Conservation (phyloP, 2,888 invertebrate genomes). For the Chelonus formosanus region DNA sequence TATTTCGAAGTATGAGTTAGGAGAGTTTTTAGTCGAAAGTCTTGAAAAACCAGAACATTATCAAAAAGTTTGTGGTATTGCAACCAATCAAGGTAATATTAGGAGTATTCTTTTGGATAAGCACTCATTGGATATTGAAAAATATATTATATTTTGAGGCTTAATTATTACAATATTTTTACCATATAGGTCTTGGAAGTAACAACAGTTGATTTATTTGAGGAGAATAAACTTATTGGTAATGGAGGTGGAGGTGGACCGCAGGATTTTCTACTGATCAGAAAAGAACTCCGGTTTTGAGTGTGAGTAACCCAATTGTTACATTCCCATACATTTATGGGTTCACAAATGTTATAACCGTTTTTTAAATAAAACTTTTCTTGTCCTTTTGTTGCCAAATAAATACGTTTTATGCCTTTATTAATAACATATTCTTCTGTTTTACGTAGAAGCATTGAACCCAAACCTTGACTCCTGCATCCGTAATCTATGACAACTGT, state of each 20-base stretch:
- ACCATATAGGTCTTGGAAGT: slow-evolving; percentile 62
- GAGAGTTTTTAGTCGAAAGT: slow-evolving; percentile 77
- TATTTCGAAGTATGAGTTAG: slow-evolving; percentile 81
- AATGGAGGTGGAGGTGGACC: slow-evolving; percentile 61
- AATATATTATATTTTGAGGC: not conserved
- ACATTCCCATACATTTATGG: slow-evolving; percentile 66
- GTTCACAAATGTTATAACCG: slow-evolving; percentile 75
- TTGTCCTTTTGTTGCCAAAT: slow-evolving; percentile 78
- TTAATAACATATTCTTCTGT: slow-evolving; percentile 76
- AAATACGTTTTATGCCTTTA: slow-evolving; percentile 72
- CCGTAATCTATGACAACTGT: slow-evolving; percentile 77
- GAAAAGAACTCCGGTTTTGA: slow-evolving; percentile 3
- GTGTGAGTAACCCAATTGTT: slow-evolving; percentile 38
- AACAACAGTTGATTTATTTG: slow-evolving; percentile 35
- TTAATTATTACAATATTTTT: slow-evolving; percentile 40
- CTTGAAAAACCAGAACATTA: slow-evolving; percentile 77
- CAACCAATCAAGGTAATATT: slow-evolving; percentile 53
- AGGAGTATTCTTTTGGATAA: not conserved
- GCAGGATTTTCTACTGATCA: not conserved
- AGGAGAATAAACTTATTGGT: slow-evolving; percentile 45
- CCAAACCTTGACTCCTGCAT: slow-evolving; percentile 79
- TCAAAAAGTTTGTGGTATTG: slow-evolving; percentile 73
- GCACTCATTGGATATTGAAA: slow-evolving; percentile 16
- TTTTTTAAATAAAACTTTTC: slow-evolving; percentile 79
- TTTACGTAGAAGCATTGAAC: slow-evolving; percentile 77